Evolutionary conservation across 2,113 vertebrate species (phyloP).

Genomic region (Psilopogon haemacephalus): DNA sequence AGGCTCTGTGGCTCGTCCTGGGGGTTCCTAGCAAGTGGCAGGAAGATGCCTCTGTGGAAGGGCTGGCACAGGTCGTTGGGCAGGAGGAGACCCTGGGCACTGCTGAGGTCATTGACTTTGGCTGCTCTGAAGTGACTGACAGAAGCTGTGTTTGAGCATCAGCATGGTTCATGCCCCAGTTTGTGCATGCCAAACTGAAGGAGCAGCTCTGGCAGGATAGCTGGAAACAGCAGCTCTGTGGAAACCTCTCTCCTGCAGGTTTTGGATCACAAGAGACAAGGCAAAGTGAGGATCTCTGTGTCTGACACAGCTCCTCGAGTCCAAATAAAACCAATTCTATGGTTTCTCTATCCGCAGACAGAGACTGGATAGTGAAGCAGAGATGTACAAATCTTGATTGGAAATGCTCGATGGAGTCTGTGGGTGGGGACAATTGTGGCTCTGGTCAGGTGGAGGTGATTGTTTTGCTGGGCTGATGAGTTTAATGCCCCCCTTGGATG

Average conservation of each 20-base stretch:
- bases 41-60: not conserved
- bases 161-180: not conserved
- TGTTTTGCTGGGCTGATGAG: not conserved
- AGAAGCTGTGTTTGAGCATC: rapidly evolving
- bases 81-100: not conserved
- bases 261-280: rapidly evolving
- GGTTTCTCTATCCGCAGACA: not conserved
- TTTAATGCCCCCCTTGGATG: not conserved
- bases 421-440: not conserved
- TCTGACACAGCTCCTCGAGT: not conserved
- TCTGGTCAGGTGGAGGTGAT: not conserved
- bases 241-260: not conserved
- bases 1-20: not conserved
- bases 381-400: not conserved
- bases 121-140: not conserved
- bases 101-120: rapidly evolving
- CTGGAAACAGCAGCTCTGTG: not conserved
- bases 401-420: not conserved
- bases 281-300: not conserved
- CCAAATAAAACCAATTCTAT: not conserved
- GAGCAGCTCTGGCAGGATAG: not conserved
- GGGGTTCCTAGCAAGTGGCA: not conserved
- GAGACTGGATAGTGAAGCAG: not conserved
- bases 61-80: not conserved
- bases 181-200: not conserved